These are phyloP conservation scores for Drosophila rufa DNA, from an alignment of 1,140 invertebrate species.

Conservation along the genomic window DNA sequence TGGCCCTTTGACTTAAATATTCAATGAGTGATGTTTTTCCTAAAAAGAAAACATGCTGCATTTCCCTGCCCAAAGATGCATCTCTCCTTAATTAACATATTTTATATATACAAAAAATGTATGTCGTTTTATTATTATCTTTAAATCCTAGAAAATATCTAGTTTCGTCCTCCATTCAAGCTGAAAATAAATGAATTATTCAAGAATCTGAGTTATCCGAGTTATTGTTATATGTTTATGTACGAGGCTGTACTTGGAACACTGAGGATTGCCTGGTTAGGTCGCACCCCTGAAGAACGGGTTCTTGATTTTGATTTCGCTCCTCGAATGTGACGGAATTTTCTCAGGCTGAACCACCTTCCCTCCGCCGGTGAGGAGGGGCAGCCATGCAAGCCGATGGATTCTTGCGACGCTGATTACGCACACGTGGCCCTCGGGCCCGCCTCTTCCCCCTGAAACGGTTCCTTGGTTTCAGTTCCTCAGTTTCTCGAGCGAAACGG, in stretches of 20 bases:
- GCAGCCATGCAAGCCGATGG: conserved; percentile 18
- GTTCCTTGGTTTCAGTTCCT: conserved; percentile 41
- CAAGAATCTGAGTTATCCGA: not conserved
- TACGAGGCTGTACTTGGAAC: conserved; percentile 12
- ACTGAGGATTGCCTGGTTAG: not conserved
- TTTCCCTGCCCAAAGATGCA: not conserved
- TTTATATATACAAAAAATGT: not conserved
- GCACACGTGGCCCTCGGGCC: conserved; percentile 48
- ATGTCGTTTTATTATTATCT: conserved; percentile 10
- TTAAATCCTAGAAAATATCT: conserved; percentile 3
- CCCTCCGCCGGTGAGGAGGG: not conserved
- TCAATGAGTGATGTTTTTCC: too few relatives aligned
- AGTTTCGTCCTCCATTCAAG: not conserved
- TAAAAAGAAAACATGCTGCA: not conserved
- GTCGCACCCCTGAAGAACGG: conserved; percentile 21
- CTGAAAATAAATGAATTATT: conserved; percentile 7
- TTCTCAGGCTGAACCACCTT: conserved; percentile 50
- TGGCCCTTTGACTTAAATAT: too few relatives aligned
- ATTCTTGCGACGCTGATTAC: conserved; percentile 61
- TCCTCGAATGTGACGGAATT: conserved; percentile 25
- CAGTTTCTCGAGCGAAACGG: conserved; percentile 61
- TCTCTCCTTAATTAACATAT: not conserved
- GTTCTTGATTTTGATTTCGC: conserved; percentile 62
- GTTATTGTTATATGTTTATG: not conserved
- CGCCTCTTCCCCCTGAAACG: conserved; percentile 46